Evolutionary conservation across 1,140 invertebrate genomes (phyloP).

Genomic region (Protaetia brevitarsis): DNA sequence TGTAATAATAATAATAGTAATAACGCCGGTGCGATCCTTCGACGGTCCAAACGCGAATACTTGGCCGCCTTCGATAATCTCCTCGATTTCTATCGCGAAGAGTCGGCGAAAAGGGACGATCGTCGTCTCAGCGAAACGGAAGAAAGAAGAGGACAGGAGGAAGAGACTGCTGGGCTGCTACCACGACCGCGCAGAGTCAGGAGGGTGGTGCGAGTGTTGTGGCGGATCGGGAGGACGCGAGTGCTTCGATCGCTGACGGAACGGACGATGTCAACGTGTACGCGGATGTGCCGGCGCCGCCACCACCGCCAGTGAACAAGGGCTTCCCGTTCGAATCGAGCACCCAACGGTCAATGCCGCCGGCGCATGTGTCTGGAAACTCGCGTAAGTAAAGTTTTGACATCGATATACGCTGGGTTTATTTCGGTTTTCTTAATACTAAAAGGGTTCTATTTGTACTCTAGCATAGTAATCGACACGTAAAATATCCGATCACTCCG

Average conservation of each 20-base stretch:
- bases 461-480: too few species aligned
- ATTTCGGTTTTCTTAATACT: too few species aligned
- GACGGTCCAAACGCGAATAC: slow-evolving; percentile 13
- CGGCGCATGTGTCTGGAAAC: slow-evolving; percentile 33
- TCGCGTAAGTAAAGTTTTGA: slow-evolving; percentile 36
- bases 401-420: too few species aligned
- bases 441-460: too few species aligned
- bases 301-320: neutral
- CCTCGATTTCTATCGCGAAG: slow-evolving; percentile 14
- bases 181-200: neutral
- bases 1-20: too few species aligned
- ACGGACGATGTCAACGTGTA: slow-evolving; percentile 19
- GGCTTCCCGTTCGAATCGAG: slow-evolving; percentile 20
- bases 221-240: neutral
- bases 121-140: neutral
- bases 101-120: neutral
- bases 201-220: neutral
- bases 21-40: too few species aligned
- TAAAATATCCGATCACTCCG: too few species aligned
- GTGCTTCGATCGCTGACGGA: slow-evolving; percentile 10
- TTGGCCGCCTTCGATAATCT: neutral
- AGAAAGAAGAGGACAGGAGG: neutral
- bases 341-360: slow-evolving; percentile 37
- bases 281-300: slow-evolving; percentile 8
- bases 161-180: neutral